Evolutionary conservation across 1,140 invertebrate species (phyloP).

Genomic region (Temnothorax curvispinosus): DNA sequence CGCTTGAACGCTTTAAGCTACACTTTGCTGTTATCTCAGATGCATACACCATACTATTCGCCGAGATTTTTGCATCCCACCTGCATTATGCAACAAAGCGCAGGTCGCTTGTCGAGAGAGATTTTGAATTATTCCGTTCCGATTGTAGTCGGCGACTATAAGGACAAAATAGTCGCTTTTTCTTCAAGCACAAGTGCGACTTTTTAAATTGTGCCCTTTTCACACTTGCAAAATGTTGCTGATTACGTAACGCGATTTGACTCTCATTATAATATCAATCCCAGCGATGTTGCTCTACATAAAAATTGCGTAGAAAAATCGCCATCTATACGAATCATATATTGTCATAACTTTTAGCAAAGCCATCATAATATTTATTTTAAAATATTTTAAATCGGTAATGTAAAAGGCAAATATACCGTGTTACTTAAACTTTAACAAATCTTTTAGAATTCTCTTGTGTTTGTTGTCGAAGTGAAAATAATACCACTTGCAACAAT

Average conservation of each 20-base stretch:
- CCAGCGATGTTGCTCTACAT: neutral
- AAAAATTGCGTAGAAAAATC: neutral
- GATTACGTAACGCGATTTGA: neutral
- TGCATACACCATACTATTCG: conserved; percentile 33
- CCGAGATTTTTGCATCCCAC: neutral
- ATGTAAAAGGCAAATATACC: neutral
- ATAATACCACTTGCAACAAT: neutral
- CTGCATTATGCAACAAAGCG: conserved; percentile 44
- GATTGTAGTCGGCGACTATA: neutral
- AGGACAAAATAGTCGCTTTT: neutral
- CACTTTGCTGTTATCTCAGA: conserved; percentile 40
- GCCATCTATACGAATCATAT: neutral
- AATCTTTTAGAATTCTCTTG: neutral
- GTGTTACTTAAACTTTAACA: neutral
- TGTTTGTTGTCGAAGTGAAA: neutral
- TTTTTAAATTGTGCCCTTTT: neutral
- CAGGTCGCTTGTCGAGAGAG: neutral
- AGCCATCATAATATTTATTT: neutral
- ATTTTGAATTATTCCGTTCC: conserved; percentile 32
- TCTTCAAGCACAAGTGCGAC: neutral
- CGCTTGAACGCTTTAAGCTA: conserved; percentile 57
- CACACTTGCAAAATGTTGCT: neutral
- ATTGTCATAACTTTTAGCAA: neutral
- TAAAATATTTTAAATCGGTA: neutral
- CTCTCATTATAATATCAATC: conserved; percentile 20